These are phyloP conservation scores for Micropoecilia bifurca DNA, from an alignment of 2,797 vertebrate species.

Conservation along the genomic window DNA sequence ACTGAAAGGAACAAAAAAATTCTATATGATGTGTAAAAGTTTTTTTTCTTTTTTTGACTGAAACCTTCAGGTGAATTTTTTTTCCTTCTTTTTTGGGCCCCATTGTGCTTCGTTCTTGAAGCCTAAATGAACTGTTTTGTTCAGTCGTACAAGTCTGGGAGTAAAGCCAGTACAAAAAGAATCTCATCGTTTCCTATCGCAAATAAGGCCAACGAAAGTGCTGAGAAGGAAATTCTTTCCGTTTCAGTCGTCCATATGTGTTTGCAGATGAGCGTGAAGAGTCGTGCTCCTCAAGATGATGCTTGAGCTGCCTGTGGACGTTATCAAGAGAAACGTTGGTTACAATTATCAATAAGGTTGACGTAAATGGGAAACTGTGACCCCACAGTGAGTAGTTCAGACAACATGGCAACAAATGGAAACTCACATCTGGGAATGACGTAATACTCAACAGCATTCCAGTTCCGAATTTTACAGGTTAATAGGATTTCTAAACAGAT, in stretches of 20 bases:
- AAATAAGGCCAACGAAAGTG: slow-evolving; percentile 3
- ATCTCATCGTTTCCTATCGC: neutral
- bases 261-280: slow-evolving; percentile 1
- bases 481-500: neutral
- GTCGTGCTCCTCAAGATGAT: neutral
- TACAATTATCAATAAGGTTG: neutral
- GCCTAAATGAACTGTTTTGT: slow-evolving; percentile 23
- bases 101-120: slow-evolving; percentile 5
- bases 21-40: slow-evolving; percentile 39
- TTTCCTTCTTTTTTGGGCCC: slow-evolving; percentile 4
- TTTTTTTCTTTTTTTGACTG: slow-evolving; percentile 34
- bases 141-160: slow-evolving; percentile 18
- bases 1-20: slow-evolving; percentile 49
- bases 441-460: neutral
- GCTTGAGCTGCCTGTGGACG: neutral
- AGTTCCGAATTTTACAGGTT: neutral
- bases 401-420: neutral
- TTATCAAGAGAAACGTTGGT: neutral
- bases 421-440: neutral
- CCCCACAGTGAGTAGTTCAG: neutral
- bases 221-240: neutral
- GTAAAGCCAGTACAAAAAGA: slow-evolving; percentile 19
- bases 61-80: slow-evolving; percentile 30
- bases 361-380: neutral
- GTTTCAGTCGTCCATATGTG: neutral